Conservation (phyloP, 1,140 invertebrate genomes). For the Nixonia krombeini region DNA sequence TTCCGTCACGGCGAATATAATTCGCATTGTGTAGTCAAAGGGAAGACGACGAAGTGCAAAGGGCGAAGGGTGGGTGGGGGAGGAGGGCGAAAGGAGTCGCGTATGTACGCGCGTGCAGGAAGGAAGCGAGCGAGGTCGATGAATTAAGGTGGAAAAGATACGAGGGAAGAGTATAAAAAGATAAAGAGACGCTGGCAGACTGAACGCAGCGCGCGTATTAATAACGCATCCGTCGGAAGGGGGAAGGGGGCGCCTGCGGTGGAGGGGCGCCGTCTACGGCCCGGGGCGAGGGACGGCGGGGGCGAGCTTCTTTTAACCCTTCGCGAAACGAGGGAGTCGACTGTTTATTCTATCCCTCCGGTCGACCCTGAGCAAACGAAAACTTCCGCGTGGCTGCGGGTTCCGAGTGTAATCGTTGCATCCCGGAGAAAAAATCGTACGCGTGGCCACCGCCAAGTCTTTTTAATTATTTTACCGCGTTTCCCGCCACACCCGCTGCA, state of each 20-base stretch:
- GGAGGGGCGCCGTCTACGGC: too few species aligned
- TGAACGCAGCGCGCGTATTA: slow-evolving; percentile 41
- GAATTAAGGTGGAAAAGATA: slow-evolving; percentile 44
- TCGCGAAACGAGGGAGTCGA: too few species aligned
- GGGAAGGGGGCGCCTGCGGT: slow-evolving; percentile 8
- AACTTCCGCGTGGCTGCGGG: too few species aligned
- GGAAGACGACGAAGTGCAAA: slow-evolving; percentile 22
- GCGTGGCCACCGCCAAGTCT: too few species aligned
- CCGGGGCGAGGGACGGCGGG: slow-evolving; percentile 2
- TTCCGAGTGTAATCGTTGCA: too few species aligned
- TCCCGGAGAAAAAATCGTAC: too few species aligned
- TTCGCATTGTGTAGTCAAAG: too few species aligned
- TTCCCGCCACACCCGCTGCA: too few species aligned
- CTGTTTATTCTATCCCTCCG: too few species aligned
- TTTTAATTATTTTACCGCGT: too few species aligned
- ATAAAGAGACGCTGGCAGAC: slow-evolving; percentile 37
- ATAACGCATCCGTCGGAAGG: slow-evolving; percentile 35
- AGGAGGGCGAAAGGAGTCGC: slow-evolving; percentile 38
- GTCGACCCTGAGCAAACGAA: too few species aligned
- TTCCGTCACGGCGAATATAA: too few species aligned
- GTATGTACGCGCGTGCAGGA: slow-evolving; percentile 34
- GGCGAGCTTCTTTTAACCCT: slow-evolving; percentile 8
- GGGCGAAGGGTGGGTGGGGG: slow-evolving; percentile 37
- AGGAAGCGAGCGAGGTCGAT: slow-evolving; percentile 33
- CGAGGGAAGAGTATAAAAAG: slow-evolving; percentile 39